phyloP scores from a whole-genome alignment of 2,113 vertebrate genomes.

The Halichoerus grypus region DNA sequence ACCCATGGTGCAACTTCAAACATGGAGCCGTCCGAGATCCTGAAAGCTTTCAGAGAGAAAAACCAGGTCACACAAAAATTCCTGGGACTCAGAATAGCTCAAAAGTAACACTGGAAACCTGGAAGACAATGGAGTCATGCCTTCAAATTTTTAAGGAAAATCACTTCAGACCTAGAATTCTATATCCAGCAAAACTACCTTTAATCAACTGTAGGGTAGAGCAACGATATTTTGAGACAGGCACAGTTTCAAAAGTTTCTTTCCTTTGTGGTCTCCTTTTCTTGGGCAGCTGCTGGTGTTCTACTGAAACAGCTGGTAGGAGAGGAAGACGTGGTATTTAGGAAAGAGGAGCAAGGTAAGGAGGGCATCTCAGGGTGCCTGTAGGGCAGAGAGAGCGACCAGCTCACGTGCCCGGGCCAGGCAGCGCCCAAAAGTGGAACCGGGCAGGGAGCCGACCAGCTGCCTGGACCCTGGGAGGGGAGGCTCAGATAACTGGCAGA shows the following conservation, averaged over 20 bases:
- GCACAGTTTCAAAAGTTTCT: not conserved
- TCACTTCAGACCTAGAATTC: not conserved
- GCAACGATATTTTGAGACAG: not conserved
- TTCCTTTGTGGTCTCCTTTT: not conserved
- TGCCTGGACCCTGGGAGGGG: not conserved
- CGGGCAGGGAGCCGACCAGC: rapidly evolving
- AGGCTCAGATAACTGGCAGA: not conserved
- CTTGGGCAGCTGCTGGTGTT: not conserved
- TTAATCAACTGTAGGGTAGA: not conserved
- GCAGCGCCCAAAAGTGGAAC: not conserved
- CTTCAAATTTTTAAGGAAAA: not conserved
- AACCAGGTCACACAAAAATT: not conserved
- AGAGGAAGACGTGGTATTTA: not conserved
- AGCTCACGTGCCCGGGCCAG: not conserved
- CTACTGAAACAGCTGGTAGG: not conserved
- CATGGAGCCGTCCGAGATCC: not conserved
- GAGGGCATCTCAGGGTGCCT: not conserved
- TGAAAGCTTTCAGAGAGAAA: constrained; percentile 17
- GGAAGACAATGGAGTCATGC: not conserved
- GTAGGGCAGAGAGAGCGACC: rapidly evolving
- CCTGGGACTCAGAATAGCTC: not conserved
- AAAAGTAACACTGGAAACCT: not conserved
- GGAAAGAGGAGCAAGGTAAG: not conserved
- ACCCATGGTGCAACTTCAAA: not conserved
- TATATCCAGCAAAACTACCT: constrained; percentile 39